Percentiles rank a stretch among this genome's conserved stretches.
Conservation (phyloP, 1,140 invertebrate species). For the Saccostrea cuccullata region DNA sequence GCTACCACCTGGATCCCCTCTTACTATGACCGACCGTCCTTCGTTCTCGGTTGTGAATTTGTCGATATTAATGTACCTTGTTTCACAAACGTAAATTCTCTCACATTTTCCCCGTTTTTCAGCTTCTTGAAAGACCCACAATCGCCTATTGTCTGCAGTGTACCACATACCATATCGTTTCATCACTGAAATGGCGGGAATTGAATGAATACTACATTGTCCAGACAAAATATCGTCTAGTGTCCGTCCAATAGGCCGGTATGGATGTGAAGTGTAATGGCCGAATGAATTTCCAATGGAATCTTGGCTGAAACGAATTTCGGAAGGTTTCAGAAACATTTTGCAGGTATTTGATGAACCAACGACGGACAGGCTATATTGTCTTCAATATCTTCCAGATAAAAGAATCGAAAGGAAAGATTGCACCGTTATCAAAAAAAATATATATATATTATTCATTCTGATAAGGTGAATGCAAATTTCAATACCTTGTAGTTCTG, state of each 20-base stretch:
- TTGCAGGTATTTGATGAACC: not conserved
- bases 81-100: conserved; percentile 34
- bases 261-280: not conserved
- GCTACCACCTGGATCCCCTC: conserved; percentile 11
- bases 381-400: no score
- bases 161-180: conserved; percentile 43
- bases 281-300: conserved; percentile 43
- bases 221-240: conserved; percentile 44
- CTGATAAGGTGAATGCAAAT: no score
- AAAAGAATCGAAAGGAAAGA: no score
- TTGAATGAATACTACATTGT: not conserved
- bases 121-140: conserved; percentile 52
- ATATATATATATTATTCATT: no score
- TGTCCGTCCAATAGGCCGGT: conserved; percentile 27
- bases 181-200: conserved; percentile 43
- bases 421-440: no score
- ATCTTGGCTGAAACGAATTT: conserved; percentile 53
- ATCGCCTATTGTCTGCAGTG: conserved; percentile 51
- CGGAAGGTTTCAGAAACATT: conserved; percentile 38
- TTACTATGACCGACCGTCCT: not conserved
- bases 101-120: conserved; percentile 44
- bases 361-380: no score
- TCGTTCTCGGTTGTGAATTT: conserved; percentile 46
- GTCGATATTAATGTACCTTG: conserved; percentile 6
- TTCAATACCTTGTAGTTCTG: no score